These are phyloP conservation scores for Progne subis DNA, from an alignment of 2,113 vertebrate species.

Conservation along the genomic window DNA sequence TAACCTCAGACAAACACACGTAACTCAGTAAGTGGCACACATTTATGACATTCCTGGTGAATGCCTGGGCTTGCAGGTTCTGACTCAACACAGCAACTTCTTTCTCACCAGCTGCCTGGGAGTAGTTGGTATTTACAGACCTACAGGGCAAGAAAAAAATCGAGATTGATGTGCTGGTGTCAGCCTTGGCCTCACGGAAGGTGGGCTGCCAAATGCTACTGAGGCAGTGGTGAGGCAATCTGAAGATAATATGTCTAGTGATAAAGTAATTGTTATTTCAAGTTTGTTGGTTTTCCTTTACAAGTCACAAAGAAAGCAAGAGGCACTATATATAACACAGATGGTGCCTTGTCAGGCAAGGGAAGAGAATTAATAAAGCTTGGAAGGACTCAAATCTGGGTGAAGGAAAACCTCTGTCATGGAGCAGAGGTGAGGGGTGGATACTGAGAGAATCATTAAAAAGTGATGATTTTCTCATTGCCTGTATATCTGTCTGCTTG, in stretches of 20 bases:
- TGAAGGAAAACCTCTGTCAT: not conserved
- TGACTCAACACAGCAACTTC: not conserved
- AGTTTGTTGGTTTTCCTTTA: not conserved
- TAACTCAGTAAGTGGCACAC: not conserved
- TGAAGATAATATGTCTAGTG: not conserved
- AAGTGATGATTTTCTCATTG: not conserved
- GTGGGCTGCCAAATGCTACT: not conserved
- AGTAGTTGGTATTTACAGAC: not conserved
- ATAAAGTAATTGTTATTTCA: not conserved
- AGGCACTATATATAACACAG: not conserved
- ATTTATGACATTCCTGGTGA: not conserved
- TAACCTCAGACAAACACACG: not conserved
- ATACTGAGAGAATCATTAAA: not conserved
- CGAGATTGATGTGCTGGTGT: not conserved
- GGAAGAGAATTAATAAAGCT: not conserved
- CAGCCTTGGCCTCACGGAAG: not conserved
- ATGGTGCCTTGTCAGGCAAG: not conserved
- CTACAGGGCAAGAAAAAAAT: not conserved
- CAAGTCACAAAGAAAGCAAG: not conserved
- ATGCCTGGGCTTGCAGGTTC: not conserved
- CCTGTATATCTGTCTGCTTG: not conserved
- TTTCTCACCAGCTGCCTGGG: not conserved
- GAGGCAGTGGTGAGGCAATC: not conserved
- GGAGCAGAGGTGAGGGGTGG: not conserved
- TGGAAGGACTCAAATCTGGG: not conserved